Conservation (phyloP, 2,797 vertebrate species). For the Corythornis leucogaster region DNA sequence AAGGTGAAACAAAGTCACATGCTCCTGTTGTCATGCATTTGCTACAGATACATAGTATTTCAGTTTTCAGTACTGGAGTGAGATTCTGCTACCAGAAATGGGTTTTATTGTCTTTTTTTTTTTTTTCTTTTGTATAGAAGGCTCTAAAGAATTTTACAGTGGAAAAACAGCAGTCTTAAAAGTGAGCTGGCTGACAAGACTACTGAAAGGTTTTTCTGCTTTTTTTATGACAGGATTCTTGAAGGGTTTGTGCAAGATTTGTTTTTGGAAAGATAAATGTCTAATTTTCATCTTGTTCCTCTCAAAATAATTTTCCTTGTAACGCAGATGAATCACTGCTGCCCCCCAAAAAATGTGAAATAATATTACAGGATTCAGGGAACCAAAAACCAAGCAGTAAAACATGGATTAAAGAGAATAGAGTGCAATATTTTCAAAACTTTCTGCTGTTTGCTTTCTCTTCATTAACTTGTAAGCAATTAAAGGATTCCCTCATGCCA, state of each 20-base stretch:
- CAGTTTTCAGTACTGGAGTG: not conserved
- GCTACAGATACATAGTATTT: not conserved
- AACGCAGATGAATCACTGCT: not conserved
- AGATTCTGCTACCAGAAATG: not conserved
- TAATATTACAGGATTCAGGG: not conserved
- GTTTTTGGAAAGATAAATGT: not conserved
- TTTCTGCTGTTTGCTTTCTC: not conserved
- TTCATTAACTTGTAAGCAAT: not conserved
- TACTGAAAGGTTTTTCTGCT: not conserved
- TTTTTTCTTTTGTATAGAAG: not conserved
- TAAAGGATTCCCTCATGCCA: not conserved
- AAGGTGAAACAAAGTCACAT: not conserved
- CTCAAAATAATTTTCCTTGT: not conserved
- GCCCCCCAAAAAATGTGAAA: not conserved
- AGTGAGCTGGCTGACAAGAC: not conserved
- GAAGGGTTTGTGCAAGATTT: not conserved
- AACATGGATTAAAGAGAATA: not conserved
- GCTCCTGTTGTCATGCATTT: not conserved
- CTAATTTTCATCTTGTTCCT: not conserved
- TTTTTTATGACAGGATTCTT: not conserved
- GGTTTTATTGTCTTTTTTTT: not conserved
- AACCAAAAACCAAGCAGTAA: not conserved
- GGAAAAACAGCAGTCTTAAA: not conserved
- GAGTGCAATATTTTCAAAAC: not conserved
- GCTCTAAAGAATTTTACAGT: not conserved